Percentiles rank a stretch among this genome's conserved stretches.
phyloP scores from a whole-genome alignment of 2,113 vertebrate species.

The Oncorhynchus clarkii region DNA sequence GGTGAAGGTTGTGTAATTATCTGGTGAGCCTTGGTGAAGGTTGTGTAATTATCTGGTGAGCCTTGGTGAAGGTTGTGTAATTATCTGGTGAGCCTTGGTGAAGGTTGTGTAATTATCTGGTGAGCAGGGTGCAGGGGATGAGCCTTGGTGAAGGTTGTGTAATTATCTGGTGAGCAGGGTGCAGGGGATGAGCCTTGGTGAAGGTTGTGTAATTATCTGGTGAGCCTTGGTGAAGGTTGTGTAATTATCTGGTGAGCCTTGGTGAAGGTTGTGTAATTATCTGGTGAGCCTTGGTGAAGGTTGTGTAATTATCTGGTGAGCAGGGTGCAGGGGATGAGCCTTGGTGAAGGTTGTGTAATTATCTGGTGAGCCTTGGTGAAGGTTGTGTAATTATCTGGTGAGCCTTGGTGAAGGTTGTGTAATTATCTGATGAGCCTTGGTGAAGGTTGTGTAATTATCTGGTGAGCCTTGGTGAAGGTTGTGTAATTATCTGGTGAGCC shows the following conservation, averaged over 20 bases:
- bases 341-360: neutral
- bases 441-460: conserved; percentile 11
- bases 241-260: too few species aligned
- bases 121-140: neutral
- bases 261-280: conserved; percentile 10
- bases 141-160: neutral
- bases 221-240: too few species aligned
- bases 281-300: neutral
- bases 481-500: conserved; percentile 20
- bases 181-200: conserved; percentile 3
- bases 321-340: conserved; percentile 13
- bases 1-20: neutral
- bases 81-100: neutral
- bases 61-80: too few species aligned
- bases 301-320: conserved; percentile 16
- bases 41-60: conserved; percentile 10
- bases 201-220: conserved; percentile 9
- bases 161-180: conserved; percentile 18
- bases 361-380: too few species aligned
- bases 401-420: too few species aligned
- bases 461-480: neutral
- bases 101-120: conserved; percentile 16
- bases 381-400: too few species aligned
- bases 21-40: too few species aligned
- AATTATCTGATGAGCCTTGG: conserved; percentile 16